Percentiles rank a stretch among this genome's conserved stretches.
Conservation (phyloP, 2,797 vertebrate species). For the Apogon talboti region DNA sequence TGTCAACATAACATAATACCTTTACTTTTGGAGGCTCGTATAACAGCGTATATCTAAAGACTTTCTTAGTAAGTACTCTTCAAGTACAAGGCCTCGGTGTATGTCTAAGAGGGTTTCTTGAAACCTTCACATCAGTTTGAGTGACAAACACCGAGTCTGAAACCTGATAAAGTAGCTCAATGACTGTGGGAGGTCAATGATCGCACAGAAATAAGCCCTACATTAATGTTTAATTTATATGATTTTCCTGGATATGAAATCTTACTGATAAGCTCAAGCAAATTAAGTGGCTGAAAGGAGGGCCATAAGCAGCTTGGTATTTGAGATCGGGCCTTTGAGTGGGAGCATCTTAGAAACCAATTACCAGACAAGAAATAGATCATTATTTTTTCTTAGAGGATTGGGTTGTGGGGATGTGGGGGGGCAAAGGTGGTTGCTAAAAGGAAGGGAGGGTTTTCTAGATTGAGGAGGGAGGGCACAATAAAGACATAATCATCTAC, state of each 20-base stretch:
- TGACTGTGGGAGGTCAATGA: constrained; percentile 68
- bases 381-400: constrained; percentile 85
- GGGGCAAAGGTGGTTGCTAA: constrained; percentile 82
- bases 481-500: constrained; percentile 90
- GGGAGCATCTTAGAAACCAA: constrained; percentile 88
- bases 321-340: constrained; percentile 80
- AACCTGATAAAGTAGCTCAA: constrained; percentile 54
- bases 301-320: constrained; percentile 77
- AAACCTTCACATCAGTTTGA: constrained; percentile 47
- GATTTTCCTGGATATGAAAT: constrained; percentile 84
- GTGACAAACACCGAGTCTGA: constrained; percentile 62
- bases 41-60: too few species aligned
- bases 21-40: neutral
- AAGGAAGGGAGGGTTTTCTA: constrained; percentile 81
- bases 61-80: neutral
- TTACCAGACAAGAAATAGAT: constrained; percentile 90
- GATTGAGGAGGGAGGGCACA: constrained; percentile 85
- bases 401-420: constrained; percentile 65
- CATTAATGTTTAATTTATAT: constrained; percentile 85
- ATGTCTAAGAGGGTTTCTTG: constrained; percentile 23
- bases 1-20: neutral
- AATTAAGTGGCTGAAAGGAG: constrained; percentile 83
- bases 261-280: constrained; percentile 82
- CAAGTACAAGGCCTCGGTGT: constrained; percentile 21
- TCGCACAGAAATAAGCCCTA: constrained; percentile 73